phyloP scores from a whole-genome alignment of 2,888 invertebrate genomes.

The Synergus umbraculus region DNA sequence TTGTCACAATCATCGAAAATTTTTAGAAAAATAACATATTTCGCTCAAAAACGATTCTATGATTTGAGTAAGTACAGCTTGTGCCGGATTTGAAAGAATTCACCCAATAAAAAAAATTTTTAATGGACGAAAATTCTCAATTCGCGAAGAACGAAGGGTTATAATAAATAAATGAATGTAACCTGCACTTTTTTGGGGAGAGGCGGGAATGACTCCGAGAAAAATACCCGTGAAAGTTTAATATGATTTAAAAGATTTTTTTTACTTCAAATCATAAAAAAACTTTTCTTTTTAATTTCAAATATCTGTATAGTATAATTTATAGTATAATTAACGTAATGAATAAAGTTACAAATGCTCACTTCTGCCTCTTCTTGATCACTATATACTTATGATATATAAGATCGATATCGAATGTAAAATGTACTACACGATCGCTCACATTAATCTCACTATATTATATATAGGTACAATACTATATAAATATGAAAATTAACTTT shows the following conservation, averaged over 20 bases:
- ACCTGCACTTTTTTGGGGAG: not conserved
- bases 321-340: conserved; percentile 16
- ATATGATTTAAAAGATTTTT: not conserved
- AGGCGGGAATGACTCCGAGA: not conserved
- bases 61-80: too few species aligned
- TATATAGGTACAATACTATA: too few species aligned
- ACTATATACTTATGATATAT: not conserved
- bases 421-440: too few species aligned
- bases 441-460: too few species aligned
- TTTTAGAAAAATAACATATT: too few species aligned
- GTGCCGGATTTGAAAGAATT: too few species aligned
- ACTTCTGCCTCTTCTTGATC: not conserved
- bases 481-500: conserved; percentile 4
- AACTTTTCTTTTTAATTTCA: not conserved
- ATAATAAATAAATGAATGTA: not conserved
- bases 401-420: too few species aligned
- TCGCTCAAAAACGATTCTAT: too few species aligned
- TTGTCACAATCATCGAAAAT: too few species aligned
- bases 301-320: not conserved
- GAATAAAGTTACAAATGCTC: conserved; percentile 41
- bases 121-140: not conserved
- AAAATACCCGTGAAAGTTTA: not conserved
- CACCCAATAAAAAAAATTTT: too few species aligned
- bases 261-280: not conserved
- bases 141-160: not conserved